A percentile compares a stretch with the other conserved stretches of the same genome.
Evolutionary conservation across 2,888 invertebrate genomes (phyloP).

Genomic region (Parnassius mnemosyne): DNA sequence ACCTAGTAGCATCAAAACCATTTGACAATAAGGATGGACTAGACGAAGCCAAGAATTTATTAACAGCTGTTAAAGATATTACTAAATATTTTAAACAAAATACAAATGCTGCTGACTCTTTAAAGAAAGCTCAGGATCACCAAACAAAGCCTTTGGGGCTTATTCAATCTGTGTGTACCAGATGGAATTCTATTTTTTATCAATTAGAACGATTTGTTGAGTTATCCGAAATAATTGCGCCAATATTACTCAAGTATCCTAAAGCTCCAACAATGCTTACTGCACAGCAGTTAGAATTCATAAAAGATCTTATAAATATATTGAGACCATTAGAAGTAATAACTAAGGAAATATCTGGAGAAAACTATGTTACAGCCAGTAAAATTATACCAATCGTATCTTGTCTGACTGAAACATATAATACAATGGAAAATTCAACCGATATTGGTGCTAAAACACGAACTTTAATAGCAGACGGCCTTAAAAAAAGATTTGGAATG

Average conservation of each 20-base stretch:
- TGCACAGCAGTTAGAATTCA: slow-evolving; percentile 34
- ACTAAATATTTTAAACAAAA: slow-evolving; percentile 35
- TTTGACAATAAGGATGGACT: slow-evolving; percentile 35
- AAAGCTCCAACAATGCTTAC: slow-evolving; percentile 40
- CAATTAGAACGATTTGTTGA: no score
- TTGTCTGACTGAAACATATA: slow-evolving; percentile 38
- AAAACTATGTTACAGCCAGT: slow-evolving; percentile 38
- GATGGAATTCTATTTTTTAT: no score
- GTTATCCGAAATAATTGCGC: no score
- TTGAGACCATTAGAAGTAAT: slow-evolving; percentile 7
- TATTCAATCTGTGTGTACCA: no score
- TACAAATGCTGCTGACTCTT: slow-evolving; percentile 36
- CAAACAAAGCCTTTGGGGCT: slow-evolving; percentile 28
- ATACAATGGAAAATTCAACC: slow-evolving; percentile 35
- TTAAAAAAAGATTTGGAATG: slow-evolving; percentile 27
- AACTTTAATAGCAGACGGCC: slow-evolving; percentile 6
- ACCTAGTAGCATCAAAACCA: slow-evolving; percentile 36
- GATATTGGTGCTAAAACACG: slow-evolving; percentile 33
- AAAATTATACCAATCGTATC: slow-evolving; percentile 42
- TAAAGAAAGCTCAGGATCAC: slow-evolving; percentile 34
- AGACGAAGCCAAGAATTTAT: slow-evolving; percentile 35
- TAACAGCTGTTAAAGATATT: slow-evolving; percentile 37
- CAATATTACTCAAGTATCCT: slow-evolving; percentile 28
- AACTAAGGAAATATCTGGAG: slow-evolving; percentile 39
- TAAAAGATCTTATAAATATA: slow-evolving; percentile 33